A percentile compares a stretch with the other conserved stretches of the same genome.
phyloP scores from a whole-genome alignment of 2,797 vertebrate genomes.

The Apogon talboti region DNA sequence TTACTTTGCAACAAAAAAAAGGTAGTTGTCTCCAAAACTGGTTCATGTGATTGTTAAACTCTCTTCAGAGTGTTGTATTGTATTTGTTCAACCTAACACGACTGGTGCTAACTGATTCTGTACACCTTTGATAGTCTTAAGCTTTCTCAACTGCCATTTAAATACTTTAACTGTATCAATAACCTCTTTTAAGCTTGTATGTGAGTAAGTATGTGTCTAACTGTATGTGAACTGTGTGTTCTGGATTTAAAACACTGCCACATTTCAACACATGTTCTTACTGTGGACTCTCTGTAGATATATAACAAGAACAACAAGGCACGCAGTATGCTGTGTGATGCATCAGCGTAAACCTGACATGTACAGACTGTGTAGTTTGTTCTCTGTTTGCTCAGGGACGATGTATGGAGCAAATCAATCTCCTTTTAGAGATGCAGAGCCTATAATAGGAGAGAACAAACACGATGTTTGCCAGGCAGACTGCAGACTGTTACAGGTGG shows the following conservation, averaged over 20 bases:
- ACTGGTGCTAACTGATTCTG: conserved; percentile 75
- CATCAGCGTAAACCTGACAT: conserved; percentile 20
- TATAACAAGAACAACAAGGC: not conserved
- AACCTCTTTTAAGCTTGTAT: conserved; percentile 33
- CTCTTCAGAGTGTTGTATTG: conserved; percentile 23
- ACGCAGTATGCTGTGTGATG: conserved; percentile 27
- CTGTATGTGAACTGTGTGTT: conserved; percentile 42
- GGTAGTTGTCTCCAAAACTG: conserved; percentile 8
- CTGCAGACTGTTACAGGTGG: conserved; percentile 50
- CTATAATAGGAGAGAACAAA: conserved; percentile 10
- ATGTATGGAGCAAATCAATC: conserved; percentile 41
- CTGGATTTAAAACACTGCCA: conserved; percentile 60
- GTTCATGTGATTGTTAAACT: conserved; percentile 31
- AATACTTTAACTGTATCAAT: conserved; percentile 38
- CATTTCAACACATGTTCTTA: conserved; percentile 30
- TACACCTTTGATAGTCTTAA: conserved; percentile 53
- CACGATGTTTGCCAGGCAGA: conserved; percentile 21
- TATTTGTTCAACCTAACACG: conserved; percentile 61
- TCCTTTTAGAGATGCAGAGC: conserved; percentile 18
- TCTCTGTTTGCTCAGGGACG: conserved; percentile 76
- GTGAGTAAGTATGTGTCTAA: conserved; percentile 50
- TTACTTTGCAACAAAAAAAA: conserved; percentile 23
- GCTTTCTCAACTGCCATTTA: conserved; percentile 52
- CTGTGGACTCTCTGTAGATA: conserved; percentile 43
- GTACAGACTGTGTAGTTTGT: conserved; percentile 41